A percentile compares a stretch with the other conserved stretches of the same genome.
phyloP scores from a whole-genome alignment of 2,888 invertebrate species.

The Amphipoea oculea region DNA sequence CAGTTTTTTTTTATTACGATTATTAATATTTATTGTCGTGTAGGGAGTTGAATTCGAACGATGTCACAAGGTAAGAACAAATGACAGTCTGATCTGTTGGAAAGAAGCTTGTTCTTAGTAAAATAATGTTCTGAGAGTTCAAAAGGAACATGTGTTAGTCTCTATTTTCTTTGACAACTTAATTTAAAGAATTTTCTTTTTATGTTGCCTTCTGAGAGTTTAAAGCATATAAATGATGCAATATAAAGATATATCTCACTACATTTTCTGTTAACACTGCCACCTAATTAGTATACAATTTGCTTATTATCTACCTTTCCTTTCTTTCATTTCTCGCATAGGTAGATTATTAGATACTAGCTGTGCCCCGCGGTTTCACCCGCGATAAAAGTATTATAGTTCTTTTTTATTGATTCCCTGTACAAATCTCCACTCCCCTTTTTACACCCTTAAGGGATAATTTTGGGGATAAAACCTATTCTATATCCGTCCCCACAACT shows the following conservation, averaged over 20 bases:
- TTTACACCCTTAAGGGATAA: no score
- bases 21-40: constrained; percentile 68
- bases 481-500: no score
- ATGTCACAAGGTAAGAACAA: constrained; percentile 57
- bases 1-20: constrained; percentile 64
- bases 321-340: not conserved
- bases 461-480: no score
- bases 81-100: constrained; percentile 35
- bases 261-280: not conserved
- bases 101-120: constrained; percentile 53
- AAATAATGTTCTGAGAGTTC: constrained; percentile 44
- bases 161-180: constrained; percentile 35
- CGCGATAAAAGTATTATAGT: no score
- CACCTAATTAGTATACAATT: not conserved
- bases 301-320: not conserved
- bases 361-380: no score
- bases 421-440: no score
- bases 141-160: constrained; percentile 32
- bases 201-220: not conserved
- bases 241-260: not conserved
- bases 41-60: constrained; percentile 43
- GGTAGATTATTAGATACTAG: not conserved
- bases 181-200: constrained; percentile 22
- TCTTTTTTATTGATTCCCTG: no score
- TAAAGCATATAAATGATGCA: not conserved